These are phyloP conservation scores for Sebastes kiyomatsui DNA, from an alignment of 2,797 vertebrate genomes.

Conservation along the genomic window DNA sequence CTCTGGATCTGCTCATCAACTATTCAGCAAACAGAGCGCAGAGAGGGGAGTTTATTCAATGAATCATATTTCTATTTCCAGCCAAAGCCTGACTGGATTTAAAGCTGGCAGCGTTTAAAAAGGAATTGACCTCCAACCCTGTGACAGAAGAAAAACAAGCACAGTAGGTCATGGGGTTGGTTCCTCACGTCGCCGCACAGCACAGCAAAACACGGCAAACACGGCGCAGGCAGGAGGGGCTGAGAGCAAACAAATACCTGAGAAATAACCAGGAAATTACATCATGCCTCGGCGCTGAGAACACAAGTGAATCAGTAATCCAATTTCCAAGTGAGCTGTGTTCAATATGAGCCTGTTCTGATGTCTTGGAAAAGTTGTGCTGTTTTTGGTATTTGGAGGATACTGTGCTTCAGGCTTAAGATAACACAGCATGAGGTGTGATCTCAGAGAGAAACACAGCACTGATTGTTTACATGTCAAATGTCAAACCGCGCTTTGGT, in stretches of 20 bases:
- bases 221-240: conserved; percentile 46
- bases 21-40: conserved; percentile 31
- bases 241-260: conserved; percentile 75
- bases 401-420: conserved; percentile 56
- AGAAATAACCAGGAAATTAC: conserved; percentile 80
- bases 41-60: conserved; percentile 32
- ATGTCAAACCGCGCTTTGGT: conserved; percentile 18
- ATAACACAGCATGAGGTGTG: conserved; percentile 42
- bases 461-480: conserved; percentile 47
- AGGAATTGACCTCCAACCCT: conserved; percentile 75
- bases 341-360: conserved; percentile 53
- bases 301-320: conserved; percentile 77
- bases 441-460: conserved; percentile 15
- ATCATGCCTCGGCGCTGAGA: conserved; percentile 67
- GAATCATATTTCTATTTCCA: conserved; percentile 67
- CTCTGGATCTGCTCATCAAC: conserved; percentile 48
- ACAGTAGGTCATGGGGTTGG: conserved; percentile 77
- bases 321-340: conserved; percentile 50
- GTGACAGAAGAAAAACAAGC: conserved; percentile 77
- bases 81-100: conserved; percentile 44
- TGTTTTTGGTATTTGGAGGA: conserved; percentile 56
- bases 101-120: conserved; percentile 69
- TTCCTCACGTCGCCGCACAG: conserved; percentile 71
- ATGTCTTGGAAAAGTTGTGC: conserved; percentile 38
- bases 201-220: conserved; percentile 59